Evolutionary conservation across 2,797 vertebrate genomes (phyloP).

Genomic region (Chiloscyllium punctatum): DNA sequence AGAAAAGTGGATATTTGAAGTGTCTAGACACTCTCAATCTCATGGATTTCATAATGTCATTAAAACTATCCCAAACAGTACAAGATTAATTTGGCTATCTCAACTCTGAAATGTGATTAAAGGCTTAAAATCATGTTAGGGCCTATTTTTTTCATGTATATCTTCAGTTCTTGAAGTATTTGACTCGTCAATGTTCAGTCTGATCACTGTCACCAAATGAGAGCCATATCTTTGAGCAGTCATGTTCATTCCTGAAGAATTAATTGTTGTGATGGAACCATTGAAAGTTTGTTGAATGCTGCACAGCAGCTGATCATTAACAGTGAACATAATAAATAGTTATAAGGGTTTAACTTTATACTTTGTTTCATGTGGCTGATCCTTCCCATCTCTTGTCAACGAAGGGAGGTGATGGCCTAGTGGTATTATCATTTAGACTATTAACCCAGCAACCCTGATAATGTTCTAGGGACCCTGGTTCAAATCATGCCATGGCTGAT

Average conservation of each 20-base stretch:
- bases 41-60: not conserved
- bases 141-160: not conserved
- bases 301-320: not conserved
- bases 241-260: not conserved
- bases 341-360: not conserved
- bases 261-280: not conserved
- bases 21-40: not conserved
- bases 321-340: not conserved
- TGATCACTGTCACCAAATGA: not conserved
- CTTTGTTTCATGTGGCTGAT: not conserved
- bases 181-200: not conserved
- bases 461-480: no score
- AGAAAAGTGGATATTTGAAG: not conserved
- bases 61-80: not conserved
- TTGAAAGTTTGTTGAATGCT: not conserved
- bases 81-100: not conserved
- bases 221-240: not conserved
- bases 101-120: constrained; percentile 6
- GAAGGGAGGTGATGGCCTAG: no score
- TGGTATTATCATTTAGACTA: no score
- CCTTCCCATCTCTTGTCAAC: not conserved
- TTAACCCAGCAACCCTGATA: no score
- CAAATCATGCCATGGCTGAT: no score
- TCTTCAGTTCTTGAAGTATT: not conserved
- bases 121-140: not conserved